Percentiles rank a stretch among this genome's conserved stretches.
Conservation (phyloP, 2,888 invertebrate species). For the Pristionchus fissidentatus region DNA sequence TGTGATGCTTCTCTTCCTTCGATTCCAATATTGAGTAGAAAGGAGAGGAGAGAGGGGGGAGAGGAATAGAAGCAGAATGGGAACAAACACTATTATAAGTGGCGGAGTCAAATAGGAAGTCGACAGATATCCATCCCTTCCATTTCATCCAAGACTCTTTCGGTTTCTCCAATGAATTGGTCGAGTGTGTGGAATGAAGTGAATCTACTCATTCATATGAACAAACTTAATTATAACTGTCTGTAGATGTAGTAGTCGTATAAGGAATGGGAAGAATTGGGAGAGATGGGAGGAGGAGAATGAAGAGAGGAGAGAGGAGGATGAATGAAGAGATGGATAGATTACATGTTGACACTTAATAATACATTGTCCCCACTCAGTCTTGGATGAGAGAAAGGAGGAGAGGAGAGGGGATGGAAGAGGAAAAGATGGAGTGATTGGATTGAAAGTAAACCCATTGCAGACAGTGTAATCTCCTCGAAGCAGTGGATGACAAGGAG, state of each 20-base stretch:
- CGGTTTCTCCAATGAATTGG: not conserved
- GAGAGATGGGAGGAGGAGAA: not conserved
- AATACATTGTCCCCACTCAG: conserved; percentile 27
- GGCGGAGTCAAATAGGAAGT: conserved; percentile 1
- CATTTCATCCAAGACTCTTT: not conserved
- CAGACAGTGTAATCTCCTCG: conserved; percentile 16
- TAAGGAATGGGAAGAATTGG: conserved; percentile 23
- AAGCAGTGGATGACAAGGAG: conserved; percentile 17
- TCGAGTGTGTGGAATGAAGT: not conserved
- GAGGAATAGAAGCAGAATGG: not conserved
- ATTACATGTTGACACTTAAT: conserved; percentile 40
- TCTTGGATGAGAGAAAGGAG: not conserved
- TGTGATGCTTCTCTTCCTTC: conserved; percentile 1
- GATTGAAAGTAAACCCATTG: not conserved
- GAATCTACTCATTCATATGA: conserved; percentile 30
- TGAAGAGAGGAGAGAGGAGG: not conserved
- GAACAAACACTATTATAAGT: not conserved
- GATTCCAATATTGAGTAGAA: conserved; percentile 23
- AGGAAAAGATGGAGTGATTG: not conserved
- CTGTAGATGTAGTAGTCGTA: conserved; percentile 21
- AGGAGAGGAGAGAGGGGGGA: not conserved
- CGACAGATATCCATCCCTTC: not conserved
- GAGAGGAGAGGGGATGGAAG: conserved; percentile 1
- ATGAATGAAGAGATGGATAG: conserved; percentile 1
- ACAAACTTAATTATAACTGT: conserved; percentile 31